Base-by-base conservation (phyloP, 1,140 invertebrate genomes). In the Cotesia glomerata region DNA sequence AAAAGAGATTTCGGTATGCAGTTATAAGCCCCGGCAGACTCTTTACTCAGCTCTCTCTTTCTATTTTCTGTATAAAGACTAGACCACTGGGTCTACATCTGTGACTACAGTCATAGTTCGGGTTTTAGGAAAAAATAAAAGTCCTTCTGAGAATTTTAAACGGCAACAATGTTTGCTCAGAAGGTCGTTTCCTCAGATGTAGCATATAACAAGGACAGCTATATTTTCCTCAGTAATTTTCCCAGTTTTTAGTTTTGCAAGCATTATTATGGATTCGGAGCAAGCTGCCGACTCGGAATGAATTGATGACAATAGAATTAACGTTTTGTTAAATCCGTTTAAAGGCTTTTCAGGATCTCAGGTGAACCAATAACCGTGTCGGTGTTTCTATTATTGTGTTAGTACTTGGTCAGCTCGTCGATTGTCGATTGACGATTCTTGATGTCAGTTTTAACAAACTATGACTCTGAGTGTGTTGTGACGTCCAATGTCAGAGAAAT, bases 121-220 rank as follows among this genome's bases (percentile, higher is more conserved):
- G 39, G 39, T 9, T 45, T 45, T 45, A 45, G 11, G 39, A 45
- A 11, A 45, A 45, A 45, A 45, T 14, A 64, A 74, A 80, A 82
- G 82, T 81, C 82, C 82, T 86, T 85, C 84, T 68, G 64, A 80
- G 84, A 86, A 86, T 85, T 85, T 83, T 78, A 70, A 72, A 64
- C 32, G 71, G 54, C 58, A 72, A 85, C 82, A 83, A 83, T 81
- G 75, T 36, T 32, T 54, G 58, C 67, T 16, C 59, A 36, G 59
- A 73, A 68, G 66, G 66, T 68, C 35, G 66, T n/a, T 62, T 36
- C 3, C 16, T 68, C 35, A 26, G 26, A 26, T 2, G 2, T 26
- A 26, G 26, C 26, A 26, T 26, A 26, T 26, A 26, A 26, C 26
- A 26, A 26, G 26, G 26, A 26, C 26, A 26, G 26, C 26, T 26